Evolutionary conservation across 2,797 vertebrate genomes (phyloP).

Genomic region (Catostomus latipinnis): DNA sequence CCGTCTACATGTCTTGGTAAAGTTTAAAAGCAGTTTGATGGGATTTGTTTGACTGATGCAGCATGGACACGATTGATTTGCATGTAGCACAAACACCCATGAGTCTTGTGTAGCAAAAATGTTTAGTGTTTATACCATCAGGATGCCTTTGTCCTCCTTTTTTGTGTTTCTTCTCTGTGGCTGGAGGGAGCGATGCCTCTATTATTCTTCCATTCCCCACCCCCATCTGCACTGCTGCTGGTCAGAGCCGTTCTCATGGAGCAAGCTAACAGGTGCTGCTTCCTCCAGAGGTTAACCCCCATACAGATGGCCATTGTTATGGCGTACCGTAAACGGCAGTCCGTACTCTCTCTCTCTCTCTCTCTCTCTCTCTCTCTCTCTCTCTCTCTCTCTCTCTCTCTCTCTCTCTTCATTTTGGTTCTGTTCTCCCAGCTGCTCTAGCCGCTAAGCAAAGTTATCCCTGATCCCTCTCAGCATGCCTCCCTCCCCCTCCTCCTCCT

Average conservation of each 20-base stretch:
- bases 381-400: conserved; percentile 28
- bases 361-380: conserved; percentile 32
- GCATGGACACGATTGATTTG: background rate
- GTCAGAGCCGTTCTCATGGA: conserved; percentile 54
- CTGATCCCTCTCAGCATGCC: conserved; percentile 73
- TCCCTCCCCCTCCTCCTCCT: conserved; percentile 65
- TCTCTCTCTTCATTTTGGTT: conserved; percentile 48
- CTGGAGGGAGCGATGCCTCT: conserved; percentile 54
- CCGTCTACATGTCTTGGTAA: background rate
- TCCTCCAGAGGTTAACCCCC: conserved; percentile 68
- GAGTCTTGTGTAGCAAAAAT: background rate
- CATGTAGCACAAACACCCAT: background rate
- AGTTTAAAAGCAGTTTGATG: background rate
- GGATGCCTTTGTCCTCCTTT: conserved; percentile 41
- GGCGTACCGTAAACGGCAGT: conserved; percentile 86
- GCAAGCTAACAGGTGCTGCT: conserved; percentile 85
- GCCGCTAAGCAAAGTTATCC: conserved; percentile 75
- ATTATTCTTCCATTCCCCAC: conserved; percentile 56
- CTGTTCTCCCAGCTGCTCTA: conserved; percentile 80
- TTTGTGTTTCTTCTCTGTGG: conserved; percentile 29
- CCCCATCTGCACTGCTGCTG: conserved; percentile 40
- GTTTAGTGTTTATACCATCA: conserved; percentile 14
- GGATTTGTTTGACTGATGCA: background rate
- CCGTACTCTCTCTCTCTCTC: conserved; percentile 10
- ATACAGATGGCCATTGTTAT: conserved; percentile 95